phyloP scores from a whole-genome alignment of 2,113 vertebrate species.

The Rynchops niger region DNA sequence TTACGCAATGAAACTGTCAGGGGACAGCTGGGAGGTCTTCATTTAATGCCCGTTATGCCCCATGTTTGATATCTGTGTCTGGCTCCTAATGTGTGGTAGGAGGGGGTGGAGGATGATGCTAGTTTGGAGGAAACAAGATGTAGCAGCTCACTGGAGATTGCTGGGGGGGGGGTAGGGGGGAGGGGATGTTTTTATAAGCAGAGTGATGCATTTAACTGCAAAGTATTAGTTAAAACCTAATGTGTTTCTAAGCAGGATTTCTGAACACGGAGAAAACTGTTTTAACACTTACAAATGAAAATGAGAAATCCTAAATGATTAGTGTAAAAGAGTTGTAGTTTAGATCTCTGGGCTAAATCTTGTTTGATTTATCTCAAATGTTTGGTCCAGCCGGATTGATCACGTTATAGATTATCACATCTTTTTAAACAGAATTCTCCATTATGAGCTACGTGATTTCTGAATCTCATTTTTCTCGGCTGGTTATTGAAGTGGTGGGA shows the following conservation, averaged over 20 bases:
- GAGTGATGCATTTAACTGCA: not conserved
- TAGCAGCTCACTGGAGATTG: not conserved
- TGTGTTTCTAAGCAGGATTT: not conserved
- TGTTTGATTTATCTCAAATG: not conserved
- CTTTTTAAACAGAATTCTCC: not conserved
- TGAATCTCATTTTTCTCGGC: not conserved
- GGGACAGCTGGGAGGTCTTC: conserved; percentile 57
- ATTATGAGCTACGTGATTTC: not conserved
- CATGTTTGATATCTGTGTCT: conserved; percentile 21
- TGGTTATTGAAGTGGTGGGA: not conserved
- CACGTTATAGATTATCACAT: not conserved
- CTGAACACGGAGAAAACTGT: not conserved
- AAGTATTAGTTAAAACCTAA: not conserved
- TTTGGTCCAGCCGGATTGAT: not conserved
- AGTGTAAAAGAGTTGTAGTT: not conserved
- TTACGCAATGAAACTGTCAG: conserved; percentile 55
- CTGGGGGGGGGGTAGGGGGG: not conserved
- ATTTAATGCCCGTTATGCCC: conserved; percentile 39
- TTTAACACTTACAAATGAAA: not conserved
- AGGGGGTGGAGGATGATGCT: not conserved
- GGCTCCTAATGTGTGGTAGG: not conserved
- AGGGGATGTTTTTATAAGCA: not conserved
- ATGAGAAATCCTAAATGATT: not conserved
- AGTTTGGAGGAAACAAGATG: conserved; percentile 5
- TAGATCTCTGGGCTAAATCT: not conserved